phyloP scores from a whole-genome alignment of 2,113 vertebrate genomes.

The Calidris pugnax region DNA sequence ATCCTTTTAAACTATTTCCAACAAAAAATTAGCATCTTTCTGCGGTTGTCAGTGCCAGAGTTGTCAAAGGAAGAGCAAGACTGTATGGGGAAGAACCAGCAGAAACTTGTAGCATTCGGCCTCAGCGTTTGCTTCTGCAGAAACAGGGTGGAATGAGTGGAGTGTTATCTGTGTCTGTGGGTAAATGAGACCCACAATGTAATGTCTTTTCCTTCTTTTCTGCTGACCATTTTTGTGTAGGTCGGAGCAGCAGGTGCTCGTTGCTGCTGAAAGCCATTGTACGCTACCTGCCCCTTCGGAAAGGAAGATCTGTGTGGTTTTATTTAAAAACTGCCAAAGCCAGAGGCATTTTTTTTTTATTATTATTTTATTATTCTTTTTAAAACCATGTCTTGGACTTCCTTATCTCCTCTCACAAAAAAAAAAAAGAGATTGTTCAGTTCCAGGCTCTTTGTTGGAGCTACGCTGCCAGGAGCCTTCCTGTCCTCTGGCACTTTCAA shows the following conservation, averaged over 20 bases:
- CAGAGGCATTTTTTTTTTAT: neutral
- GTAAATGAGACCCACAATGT: neutral
- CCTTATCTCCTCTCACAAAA: neutral
- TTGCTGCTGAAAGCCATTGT: neutral
- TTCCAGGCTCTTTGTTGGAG: neutral
- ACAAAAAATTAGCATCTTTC: neutral
- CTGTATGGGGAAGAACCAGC: neutral
- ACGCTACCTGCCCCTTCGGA: neutral
- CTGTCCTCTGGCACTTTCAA: constrained; percentile 35
- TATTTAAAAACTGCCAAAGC: neutral
- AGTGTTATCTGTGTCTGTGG: neutral
- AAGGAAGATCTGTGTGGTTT: neutral
- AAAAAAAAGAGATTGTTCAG: neutral
- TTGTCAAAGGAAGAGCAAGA: neutral
- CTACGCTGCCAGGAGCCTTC: constrained; percentile 6
- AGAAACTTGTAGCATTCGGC: neutral
- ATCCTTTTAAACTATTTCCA: neutral
- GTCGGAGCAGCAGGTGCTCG: neutral
- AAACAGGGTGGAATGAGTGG: neutral
- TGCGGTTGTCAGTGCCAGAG: neutral
- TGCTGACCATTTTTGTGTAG: neutral
- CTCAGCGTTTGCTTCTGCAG: neutral
- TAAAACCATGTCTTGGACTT: neutral
- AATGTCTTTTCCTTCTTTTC: neutral
- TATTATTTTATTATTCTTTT: neutral